Conservation (phyloP, 2,797 vertebrate species). For the Gambelia wislizenii region DNA sequence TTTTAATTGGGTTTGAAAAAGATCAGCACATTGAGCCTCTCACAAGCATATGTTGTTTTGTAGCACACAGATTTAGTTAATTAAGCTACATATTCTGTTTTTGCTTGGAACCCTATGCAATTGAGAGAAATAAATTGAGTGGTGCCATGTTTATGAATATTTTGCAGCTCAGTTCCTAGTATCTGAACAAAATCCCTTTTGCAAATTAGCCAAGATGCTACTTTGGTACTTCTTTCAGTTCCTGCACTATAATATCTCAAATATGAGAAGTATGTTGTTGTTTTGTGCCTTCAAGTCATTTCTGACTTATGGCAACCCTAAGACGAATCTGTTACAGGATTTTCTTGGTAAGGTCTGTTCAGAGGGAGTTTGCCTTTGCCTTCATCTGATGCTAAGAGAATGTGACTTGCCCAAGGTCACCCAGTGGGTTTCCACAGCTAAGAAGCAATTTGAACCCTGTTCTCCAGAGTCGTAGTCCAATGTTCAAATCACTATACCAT, state of each 20-base stretch:
- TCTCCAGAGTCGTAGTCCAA: too few species aligned
- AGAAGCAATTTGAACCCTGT: too few species aligned
- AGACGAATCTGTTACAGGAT: too few species aligned
- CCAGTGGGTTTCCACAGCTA: too few species aligned
- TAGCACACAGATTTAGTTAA: neutral
- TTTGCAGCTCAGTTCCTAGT: neutral
- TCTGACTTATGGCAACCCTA: too few species aligned
- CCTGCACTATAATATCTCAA: neutral
- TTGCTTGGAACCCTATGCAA: constrained; percentile 8
- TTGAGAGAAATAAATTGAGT: constrained; percentile 19
- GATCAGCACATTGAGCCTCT: constrained; percentile 1
- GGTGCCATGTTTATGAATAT: neutral
- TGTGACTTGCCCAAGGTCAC: too few species aligned
- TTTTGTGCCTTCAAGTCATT: too few species aligned
- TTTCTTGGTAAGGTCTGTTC: too few species aligned
- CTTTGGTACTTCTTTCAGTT: neutral
- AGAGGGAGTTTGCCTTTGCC: too few species aligned
- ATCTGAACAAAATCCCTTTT: neutral
- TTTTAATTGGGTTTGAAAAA: neutral
- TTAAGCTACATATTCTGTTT: constrained; percentile 10
- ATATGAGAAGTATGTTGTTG: neutral
- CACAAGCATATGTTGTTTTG: constrained; percentile 34
- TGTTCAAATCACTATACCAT: too few species aligned
- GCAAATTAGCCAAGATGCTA: constrained; percentile 2
- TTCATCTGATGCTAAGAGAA: too few species aligned